These are phyloP conservation scores for Trematomus bernacchii DNA, from an alignment of 2,797 vertebrate genomes.

Conservation along the genomic window DNA sequence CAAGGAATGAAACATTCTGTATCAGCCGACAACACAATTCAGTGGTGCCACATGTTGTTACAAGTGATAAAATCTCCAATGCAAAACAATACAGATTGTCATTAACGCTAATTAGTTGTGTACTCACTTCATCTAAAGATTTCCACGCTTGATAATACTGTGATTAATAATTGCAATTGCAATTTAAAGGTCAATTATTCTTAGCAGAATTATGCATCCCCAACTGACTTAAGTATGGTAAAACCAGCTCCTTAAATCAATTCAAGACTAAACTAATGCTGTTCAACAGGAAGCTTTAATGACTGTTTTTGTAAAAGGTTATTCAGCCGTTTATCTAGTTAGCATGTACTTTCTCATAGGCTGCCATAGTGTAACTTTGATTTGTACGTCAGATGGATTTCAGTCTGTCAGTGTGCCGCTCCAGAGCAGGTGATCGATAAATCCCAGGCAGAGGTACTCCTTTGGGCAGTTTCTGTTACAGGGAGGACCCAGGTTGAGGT, in stretches of 20 bases:
- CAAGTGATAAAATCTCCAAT: neutral
- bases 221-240: neutral
- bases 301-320: neutral
- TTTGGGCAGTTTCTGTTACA: slow-evolving; percentile 28
- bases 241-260: neutral
- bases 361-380: slow-evolving; percentile 1
- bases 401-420: slow-evolving; percentile 35
- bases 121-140: neutral
- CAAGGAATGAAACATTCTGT: no score
- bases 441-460: slow-evolving; percentile 38
- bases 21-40: neutral
- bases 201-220: neutral
- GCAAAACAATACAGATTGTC: neutral
- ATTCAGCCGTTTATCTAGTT: neutral
- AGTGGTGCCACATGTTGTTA: neutral
- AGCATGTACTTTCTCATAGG: neutral
- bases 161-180: neutral
- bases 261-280: neutral
- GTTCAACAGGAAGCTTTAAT: neutral
- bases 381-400: slow-evolving; percentile 42
- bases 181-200: neutral
- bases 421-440: slow-evolving; percentile 47
- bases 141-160: neutral
- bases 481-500: slow-evolving; percentile 35
- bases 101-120: neutral